Evolutionary conservation across 2,113 vertebrate species (phyloP).

Genomic region (Cryptoleucopteryx plumbea): DNA sequence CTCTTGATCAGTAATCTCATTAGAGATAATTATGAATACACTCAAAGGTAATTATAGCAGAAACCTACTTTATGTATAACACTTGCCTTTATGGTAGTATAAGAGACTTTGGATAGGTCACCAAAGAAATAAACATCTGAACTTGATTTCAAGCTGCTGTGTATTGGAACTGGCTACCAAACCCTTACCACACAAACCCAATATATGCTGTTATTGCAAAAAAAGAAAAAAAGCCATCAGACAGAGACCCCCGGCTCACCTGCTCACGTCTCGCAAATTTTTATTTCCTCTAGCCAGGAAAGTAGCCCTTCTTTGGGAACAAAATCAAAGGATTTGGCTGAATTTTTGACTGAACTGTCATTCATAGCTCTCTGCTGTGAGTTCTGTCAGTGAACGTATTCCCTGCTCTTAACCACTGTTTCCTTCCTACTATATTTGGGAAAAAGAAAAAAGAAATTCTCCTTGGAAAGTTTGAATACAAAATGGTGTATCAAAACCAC

Average conservation of each 20-base stretch:
- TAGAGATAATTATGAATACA: constrained; percentile 2
- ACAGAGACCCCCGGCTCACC: neutral
- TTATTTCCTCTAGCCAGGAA: neutral
- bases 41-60: constrained; percentile 20
- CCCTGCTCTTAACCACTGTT: neutral
- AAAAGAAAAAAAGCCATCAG: neutral
- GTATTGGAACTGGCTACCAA: too few relatives aligned
- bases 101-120: neutral
- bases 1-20: constrained; percentile 16
- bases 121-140: constrained; percentile 44
- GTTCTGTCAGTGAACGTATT: neutral
- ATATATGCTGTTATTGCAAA: neutral
- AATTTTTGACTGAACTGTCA: neutral
- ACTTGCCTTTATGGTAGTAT: constrained; percentile 27
- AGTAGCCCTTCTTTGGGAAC: neutral
- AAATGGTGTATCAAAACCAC: neutral
- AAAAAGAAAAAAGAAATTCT: neutral
- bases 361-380: neutral
- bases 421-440: neutral
- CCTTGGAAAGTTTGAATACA: neutral
- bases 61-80: constrained; percentile 1
- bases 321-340: neutral
- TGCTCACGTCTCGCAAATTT: neutral
- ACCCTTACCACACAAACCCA: too few relatives aligned
- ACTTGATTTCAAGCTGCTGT: constrained; percentile 32